phyloP scores from a whole-genome alignment of 2,113 vertebrate species.

The Equus przewalskii region DNA sequence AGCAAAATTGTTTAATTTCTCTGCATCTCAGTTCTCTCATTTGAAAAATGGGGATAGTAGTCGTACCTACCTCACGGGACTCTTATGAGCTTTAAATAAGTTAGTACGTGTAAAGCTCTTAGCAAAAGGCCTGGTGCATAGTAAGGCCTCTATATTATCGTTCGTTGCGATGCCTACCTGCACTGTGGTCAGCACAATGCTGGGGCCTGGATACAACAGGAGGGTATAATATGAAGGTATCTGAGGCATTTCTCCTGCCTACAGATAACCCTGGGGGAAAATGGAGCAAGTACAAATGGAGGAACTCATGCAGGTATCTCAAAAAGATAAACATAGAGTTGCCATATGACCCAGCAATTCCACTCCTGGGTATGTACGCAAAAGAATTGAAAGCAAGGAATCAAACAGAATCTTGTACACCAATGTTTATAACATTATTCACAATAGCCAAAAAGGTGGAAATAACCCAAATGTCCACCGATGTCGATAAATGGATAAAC shows the following conservation, averaged over 20 bases:
- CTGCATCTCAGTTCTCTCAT: neutral
- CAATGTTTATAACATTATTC: neutral
- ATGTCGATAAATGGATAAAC: neutral
- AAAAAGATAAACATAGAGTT: neutral
- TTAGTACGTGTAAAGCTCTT: neutral
- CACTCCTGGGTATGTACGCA: neutral
- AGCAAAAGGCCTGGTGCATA: neutral
- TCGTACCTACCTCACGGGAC: neutral
- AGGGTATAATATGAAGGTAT: neutral
- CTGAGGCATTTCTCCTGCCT: neutral
- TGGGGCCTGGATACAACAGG: neutral
- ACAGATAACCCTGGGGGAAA: neutral
- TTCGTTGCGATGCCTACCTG: too few relatives aligned
- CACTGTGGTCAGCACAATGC: neutral
- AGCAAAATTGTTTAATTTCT: neutral
- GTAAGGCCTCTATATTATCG: neutral
- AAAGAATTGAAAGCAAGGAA: neutral
- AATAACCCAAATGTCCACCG: neutral
- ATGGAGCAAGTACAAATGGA: neutral
- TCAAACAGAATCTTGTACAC: neutral
- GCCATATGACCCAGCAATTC: neutral
- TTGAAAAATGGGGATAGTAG: neutral
- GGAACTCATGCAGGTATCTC: neutral
- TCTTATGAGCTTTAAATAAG: neutral
- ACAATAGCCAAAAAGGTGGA: neutral